Evolutionary conservation across 2,888 invertebrate species (phyloP).

Genomic region (Napeogenes inachia): DNA sequence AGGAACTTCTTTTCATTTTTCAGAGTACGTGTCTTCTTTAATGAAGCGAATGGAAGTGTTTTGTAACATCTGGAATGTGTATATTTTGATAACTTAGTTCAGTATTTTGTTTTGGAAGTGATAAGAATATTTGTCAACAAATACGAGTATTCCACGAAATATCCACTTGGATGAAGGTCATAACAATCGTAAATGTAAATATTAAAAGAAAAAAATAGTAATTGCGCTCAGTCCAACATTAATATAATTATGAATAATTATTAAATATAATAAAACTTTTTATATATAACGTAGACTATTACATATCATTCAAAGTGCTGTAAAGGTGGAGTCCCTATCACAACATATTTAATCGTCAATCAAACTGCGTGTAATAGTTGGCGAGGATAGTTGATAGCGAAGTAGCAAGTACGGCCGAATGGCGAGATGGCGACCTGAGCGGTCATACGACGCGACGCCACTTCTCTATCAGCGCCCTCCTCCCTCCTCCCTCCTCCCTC

Average conservation of each 20-base stretch:
- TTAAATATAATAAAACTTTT: not conserved
- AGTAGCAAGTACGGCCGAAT: slow-evolving; percentile 36
- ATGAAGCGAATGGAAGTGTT: too few species aligned
- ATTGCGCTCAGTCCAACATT: too few species aligned
- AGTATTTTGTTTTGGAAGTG: too few species aligned
- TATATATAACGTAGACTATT: slow-evolving; percentile 21
- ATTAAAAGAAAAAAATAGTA: too few species aligned
- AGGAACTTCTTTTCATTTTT: too few species aligned
- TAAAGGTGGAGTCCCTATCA: slow-evolving; percentile 33
- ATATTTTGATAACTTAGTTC: too few species aligned
- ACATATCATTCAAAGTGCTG: slow-evolving; percentile 40
- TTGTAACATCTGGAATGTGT: too few species aligned
- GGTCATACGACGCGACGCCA: slow-evolving; percentile 60
- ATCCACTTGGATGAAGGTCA: too few species aligned
- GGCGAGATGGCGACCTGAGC: slow-evolving; percentile 48
- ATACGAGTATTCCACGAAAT: too few species aligned
- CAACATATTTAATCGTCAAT: slow-evolving; percentile 43
- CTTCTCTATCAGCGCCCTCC: slow-evolving; percentile 60
- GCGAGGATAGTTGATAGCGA: slow-evolving; percentile 26
- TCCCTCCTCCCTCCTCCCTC: slow-evolving; percentile 45
- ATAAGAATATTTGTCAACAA: too few species aligned
- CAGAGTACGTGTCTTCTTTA: too few species aligned
- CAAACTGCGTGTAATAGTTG: slow-evolving; percentile 38
- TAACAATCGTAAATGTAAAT: too few species aligned
- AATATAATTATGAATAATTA: not conserved